Evolutionary conservation across 2,797 vertebrate species (phyloP), one percentile per base, ranked within the genome.

Genomic region (Alcedo quadribrachys): DNA sequence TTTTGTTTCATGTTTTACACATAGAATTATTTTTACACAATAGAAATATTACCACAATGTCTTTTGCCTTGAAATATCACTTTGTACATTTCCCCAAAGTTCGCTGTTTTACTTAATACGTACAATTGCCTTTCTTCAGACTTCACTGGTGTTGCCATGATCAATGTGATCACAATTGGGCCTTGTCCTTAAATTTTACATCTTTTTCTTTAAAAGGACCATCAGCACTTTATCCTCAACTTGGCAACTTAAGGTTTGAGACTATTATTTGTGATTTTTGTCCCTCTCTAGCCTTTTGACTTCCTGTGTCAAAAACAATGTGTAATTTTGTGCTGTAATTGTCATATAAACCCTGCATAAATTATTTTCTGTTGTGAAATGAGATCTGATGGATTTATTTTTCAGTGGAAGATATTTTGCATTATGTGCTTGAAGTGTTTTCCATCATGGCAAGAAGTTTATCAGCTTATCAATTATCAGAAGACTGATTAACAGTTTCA

Each of bases 191-290:
- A 42, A 42, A 42, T 82, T 3, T 76, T 33, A 46, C 32, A 54
- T 8, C 27, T 58, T 4, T 65, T 57, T 67, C 48, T 63, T 8
- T 30, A 68, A 51, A 37, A 14, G 37, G 37, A 5, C 20, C 11
- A 77, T 62, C 50, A 30, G 30, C 40, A 51, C 35, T 48, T 78
- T 24, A 46, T 48, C 27, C 14, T 65, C 35, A 45, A 27, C 17
- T 87, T 63, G 37, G 32, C 28, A 53, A 28, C 4, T 68, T 51
- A 54, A 14, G 5, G 3, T 32, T 77, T 54, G 13, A 28, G 14
- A 9, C 3, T 1, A 4, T 8, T 28, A 67, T 45, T 8, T 27
- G 3, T 2, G 27, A 20, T 42, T 2, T 40, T n/a, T 66, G 7
- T 74, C 27, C 4, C 6, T 51, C 21, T 30, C 7, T 67, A 63